Evolutionary conservation across 2,113 vertebrate species (phyloP).

Genomic region (Calonectris borealis): DNA sequence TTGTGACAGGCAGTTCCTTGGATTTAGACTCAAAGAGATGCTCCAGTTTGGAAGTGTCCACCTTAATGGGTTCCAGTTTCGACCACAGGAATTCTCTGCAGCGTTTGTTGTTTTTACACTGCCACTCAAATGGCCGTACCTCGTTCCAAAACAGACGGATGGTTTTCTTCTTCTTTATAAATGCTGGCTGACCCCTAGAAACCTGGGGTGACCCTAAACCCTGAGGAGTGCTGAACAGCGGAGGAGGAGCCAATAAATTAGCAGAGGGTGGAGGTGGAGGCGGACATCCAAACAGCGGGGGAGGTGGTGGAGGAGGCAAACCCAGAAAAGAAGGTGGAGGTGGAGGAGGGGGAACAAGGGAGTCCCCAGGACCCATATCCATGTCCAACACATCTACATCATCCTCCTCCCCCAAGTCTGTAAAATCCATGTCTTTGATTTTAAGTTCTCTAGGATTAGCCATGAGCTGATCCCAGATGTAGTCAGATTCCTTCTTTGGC

Average conservation of each 20-base stretch:
- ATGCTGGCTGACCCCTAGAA: constrained; percentile 83
- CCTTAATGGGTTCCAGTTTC: constrained; percentile 93
- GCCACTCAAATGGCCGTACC: constrained; percentile 92
- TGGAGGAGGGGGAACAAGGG: constrained; percentile 82
- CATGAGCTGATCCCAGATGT: constrained; percentile 99
- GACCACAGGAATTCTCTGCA: constrained; percentile 94
- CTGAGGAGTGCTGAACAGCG: constrained; percentile 76
- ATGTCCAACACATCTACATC: constrained; percentile 89
- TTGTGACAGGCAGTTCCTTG: constrained; percentile 94
- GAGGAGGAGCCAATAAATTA: constrained; percentile 83
- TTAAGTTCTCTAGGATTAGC: constrained; percentile 90
- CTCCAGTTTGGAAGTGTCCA: constrained; percentile 95
- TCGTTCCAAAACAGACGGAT: constrained; percentile 98
- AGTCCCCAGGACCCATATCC: constrained; percentile 81
- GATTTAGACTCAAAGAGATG: constrained; percentile 98
- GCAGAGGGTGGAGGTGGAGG: constrained; percentile 84
- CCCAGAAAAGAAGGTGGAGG: constrained; percentile 78
- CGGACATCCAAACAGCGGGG: constrained; percentile 77
- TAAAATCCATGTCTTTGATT: constrained; percentile 98
- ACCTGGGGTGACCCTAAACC: constrained; percentile 84
- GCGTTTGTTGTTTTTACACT: constrained; percentile 85
- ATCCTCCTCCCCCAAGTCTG: constrained; percentile 92
- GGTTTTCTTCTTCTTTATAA: constrained; percentile 98
- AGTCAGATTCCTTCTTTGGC: constrained; percentile 88
- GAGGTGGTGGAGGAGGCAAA: constrained; percentile 78